Conservation (phyloP, 2,888 invertebrate species). For the Tenthredo scrophulariae region DNA sequence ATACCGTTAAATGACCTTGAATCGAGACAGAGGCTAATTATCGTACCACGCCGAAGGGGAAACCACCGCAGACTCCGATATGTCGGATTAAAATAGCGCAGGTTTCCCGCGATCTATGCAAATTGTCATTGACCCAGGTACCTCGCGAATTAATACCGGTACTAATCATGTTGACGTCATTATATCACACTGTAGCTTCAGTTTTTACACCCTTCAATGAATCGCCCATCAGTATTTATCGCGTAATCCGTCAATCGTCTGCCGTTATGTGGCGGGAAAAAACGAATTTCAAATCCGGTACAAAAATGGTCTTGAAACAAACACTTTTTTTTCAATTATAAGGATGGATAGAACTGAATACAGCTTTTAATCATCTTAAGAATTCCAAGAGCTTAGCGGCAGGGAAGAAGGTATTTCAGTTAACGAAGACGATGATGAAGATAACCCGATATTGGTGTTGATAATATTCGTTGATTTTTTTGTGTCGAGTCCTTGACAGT, state of each 20-base stretch:
- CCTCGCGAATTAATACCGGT: slow-evolving; percentile 24
- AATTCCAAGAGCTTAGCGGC: not conserved
- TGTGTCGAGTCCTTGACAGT: slow-evolving; percentile 16
- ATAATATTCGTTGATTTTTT: slow-evolving; percentile 34
- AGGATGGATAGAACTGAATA: not conserved
- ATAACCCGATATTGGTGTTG: slow-evolving; percentile 20
- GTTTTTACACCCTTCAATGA: not conserved
- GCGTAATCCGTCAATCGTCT: not conserved
- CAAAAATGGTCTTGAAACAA: not conserved
- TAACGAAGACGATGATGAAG: slow-evolving; percentile 3
- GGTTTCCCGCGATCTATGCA: slow-evolving; percentile 20
- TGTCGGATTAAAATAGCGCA: not conserved
- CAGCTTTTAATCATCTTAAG: not conserved
- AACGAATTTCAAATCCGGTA: not conserved
- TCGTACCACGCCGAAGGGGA: not conserved
- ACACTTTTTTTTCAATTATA: not conserved
- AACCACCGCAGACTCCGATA: not conserved
- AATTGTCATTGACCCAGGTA: slow-evolving; percentile 7
- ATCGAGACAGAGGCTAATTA: slow-evolving; percentile 7
- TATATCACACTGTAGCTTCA: not conserved
- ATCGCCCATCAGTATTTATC: not conserved
- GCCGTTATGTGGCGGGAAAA: not conserved
- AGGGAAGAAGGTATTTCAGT: not conserved
- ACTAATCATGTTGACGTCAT: slow-evolving; percentile 33
- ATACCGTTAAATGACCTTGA: not conserved